These are phyloP conservation scores for Druceiella hillmani DNA, from an alignment of 2,888 invertebrate genomes.

Conservation along the genomic window DNA sequence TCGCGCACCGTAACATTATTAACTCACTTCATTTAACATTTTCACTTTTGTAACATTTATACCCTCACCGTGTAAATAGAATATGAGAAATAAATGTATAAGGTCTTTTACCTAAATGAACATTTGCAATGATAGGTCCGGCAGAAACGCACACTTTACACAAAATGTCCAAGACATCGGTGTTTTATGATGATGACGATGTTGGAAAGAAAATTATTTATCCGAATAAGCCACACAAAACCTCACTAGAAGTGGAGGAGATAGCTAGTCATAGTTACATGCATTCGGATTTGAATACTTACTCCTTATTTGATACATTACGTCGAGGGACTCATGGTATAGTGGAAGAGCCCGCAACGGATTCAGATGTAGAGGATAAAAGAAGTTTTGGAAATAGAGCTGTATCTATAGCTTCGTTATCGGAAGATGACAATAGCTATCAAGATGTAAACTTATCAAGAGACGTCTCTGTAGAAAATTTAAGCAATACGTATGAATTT, in stretches of 20 bases:
- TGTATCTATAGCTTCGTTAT: slow-evolving; percentile 61
- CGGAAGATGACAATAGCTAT: slow-evolving; percentile 57
- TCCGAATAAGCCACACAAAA: slow-evolving; percentile 47
- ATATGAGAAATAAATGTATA: too few species aligned
- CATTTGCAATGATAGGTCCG: slow-evolving; percentile 62
- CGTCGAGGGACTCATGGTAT: slow-evolving; percentile 44
- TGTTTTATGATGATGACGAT: slow-evolving; percentile 47
- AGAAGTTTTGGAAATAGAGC: slow-evolving; percentile 44
- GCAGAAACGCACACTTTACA: slow-evolving; percentile 61
- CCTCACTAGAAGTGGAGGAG: slow-evolving; percentile 54
- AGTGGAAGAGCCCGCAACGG: slow-evolving; percentile 48
- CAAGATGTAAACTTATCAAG: slow-evolving; percentile 50
- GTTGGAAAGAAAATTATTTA: slow-evolving; percentile 36
- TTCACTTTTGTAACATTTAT: too few species aligned
- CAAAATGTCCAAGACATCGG: slow-evolving; percentile 57
- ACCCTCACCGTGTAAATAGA: too few species aligned
- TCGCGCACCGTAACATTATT: slow-evolving; percentile 24
- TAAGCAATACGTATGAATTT: slow-evolving; percentile 49
- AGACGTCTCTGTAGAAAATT: slow-evolving; percentile 55
- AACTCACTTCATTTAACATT: too few species aligned
- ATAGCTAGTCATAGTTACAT: slow-evolving; percentile 56
- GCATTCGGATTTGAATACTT: slow-evolving; percentile 48
- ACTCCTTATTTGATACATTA: slow-evolving; percentile 40
- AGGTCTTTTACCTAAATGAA: too few species aligned
- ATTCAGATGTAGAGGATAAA: slow-evolving; percentile 47